phyloP scores from a whole-genome alignment of 2,797 vertebrate species.

The Centroberyx gerrardi region DNA sequence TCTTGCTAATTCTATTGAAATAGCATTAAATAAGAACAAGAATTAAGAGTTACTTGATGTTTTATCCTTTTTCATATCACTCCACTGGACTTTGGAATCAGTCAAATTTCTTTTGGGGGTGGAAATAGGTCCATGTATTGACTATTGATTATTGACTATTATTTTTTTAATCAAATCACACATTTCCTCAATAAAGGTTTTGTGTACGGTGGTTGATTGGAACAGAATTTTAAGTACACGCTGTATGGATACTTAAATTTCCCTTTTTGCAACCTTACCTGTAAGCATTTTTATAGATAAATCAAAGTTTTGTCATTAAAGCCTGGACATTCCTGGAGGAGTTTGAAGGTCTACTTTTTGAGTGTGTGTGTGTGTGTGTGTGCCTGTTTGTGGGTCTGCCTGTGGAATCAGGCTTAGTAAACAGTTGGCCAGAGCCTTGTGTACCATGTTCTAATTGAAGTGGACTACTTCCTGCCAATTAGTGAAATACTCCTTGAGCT shows the following conservation, averaged over 20 bases:
- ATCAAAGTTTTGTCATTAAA: slow-evolving; percentile 30
- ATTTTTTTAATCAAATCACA: too few species aligned
- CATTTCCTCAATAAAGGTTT: too few species aligned
- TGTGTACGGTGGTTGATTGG: background rate
- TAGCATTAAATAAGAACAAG: too few species aligned
- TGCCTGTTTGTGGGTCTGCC: slow-evolving; percentile 31
- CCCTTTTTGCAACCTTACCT: background rate
- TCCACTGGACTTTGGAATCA: background rate
- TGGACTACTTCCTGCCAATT: slow-evolving; percentile 85
- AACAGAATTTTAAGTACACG: background rate
- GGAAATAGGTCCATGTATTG: too few species aligned
- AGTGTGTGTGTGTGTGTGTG: background rate
- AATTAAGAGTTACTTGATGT: background rate
- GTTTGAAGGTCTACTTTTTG: slow-evolving; percentile 18
- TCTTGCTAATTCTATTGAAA: too few species aligned
- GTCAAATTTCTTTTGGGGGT: too few species aligned
- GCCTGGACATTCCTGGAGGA: background rate
- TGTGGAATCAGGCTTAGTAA: slow-evolving; percentile 65
- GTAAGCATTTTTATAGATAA: slow-evolving; percentile 9
- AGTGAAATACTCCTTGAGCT: slow-evolving; percentile 82
- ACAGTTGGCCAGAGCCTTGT: slow-evolving; percentile 79
- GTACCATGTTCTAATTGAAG: slow-evolving; percentile 79
- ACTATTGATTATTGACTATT: too few species aligned
- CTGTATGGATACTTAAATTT: background rate
- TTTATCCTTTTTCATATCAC: background rate